phyloP scores from a whole-genome alignment of 2,888 invertebrate genomes.

The Lamellibrachia columna region DNA sequence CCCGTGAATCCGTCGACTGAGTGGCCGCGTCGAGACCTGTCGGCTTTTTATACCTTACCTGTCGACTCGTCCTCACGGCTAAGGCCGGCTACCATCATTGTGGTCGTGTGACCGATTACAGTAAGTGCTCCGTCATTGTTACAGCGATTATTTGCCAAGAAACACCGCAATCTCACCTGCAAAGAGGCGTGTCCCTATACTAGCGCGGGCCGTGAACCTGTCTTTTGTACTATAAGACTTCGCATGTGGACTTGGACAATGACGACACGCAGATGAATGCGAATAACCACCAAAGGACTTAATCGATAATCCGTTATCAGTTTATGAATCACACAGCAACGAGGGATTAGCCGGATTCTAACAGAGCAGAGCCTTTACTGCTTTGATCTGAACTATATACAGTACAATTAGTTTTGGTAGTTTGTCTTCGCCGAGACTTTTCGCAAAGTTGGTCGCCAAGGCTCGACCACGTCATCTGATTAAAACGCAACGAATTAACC shows the following conservation, averaged over 20 bases:
- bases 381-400: constrained; percentile 2
- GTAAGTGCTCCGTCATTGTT: neutral
- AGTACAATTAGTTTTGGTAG: neutral
- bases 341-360: neutral
- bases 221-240: neutral
- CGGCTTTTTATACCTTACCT: neutral
- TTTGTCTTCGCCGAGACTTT: neutral
- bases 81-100: neutral
- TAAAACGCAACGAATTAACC: too few relatives aligned
- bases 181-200: neutral
- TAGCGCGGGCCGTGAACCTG: neutral
- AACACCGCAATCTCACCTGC: neutral
- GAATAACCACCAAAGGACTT: neutral
- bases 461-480: too few relatives aligned
- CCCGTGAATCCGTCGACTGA: neutral
- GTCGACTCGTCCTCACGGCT: neutral
- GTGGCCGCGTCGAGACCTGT: neutral
- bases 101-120: neutral
- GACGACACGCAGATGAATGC: neutral
- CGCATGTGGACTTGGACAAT: neutral
- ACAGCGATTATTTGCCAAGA: neutral
- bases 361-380: neutral
- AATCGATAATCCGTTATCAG: constrained; percentile 3
- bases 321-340: neutral
- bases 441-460: neutral